phyloP scores from a whole-genome alignment of 35 echinoderm and acorn worm species.

The Apostichopus parvimensis region DNA sequence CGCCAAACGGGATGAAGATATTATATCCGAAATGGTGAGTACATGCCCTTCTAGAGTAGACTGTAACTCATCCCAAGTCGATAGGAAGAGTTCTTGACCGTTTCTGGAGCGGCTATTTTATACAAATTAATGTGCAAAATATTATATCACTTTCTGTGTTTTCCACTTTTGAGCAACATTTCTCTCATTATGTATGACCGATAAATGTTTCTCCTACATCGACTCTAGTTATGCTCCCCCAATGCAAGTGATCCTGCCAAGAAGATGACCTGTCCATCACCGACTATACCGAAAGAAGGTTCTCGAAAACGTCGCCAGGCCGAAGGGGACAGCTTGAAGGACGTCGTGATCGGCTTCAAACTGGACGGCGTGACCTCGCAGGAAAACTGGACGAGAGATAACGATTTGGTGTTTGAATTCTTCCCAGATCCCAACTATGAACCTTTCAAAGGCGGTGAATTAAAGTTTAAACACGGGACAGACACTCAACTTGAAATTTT shows the following conservation, averaged over 20 bases:
- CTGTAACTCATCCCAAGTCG: too few relatives aligned
- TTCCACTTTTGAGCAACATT: too few relatives aligned
- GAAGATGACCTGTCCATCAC: conserved; percentile 28
- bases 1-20: not conserved
- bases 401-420: conserved; percentile 20
- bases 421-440: conserved; percentile 47
- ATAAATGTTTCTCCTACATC: too few relatives aligned
- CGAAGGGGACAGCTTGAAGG: not conserved
- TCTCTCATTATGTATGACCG: too few relatives aligned
- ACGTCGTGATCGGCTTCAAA: conserved; percentile 12
- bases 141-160: too few relatives aligned
- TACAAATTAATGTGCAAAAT: too few relatives aligned
- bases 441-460: not conserved
- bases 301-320: not conserved
- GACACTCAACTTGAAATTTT: not conserved
- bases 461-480: not conserved
- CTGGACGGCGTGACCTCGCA: not conserved
- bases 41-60: too few relatives aligned
- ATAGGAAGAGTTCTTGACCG: too few relatives aligned
- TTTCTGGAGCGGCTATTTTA: too few relatives aligned
- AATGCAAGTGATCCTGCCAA: not conserved
- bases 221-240: too few relatives aligned
- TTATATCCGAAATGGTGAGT: not conserved
- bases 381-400: conserved; percentile 5
- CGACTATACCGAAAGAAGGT: not conserved